Evolutionary conservation across 2,888 invertebrate species (phyloP), one percentile per base, ranked within the genome.

Genomic region (Dioctria linearis): DNA sequence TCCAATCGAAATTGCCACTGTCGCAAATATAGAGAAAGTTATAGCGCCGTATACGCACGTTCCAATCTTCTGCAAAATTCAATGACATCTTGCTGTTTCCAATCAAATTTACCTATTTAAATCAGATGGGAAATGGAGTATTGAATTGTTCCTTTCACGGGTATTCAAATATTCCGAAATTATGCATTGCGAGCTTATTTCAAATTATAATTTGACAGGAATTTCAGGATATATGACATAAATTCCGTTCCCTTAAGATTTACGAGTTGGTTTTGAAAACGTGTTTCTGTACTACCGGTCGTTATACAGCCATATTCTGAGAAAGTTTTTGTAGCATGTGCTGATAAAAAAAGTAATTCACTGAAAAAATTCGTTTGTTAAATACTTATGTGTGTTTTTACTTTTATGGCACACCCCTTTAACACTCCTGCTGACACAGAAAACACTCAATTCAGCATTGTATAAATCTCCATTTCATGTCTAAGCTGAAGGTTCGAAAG

Each of bases 401-500:
- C 46, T 79, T 79, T 80, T 69, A 81, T 80, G 79, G 75, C 43
- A 63, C 79, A 75, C 73, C 79, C 79, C 63, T 73, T 79, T 79
- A 43, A 78, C 75, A 67, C 67, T 39, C 73, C 3, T 3, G 73
- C 59, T 61, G 25, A 25, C 25, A 76, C 79, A 80, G 67, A 76
- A 79, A 69, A 79, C 59, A 81, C 42, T 79, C 81, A 81, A 81
- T 81, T 76, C 81, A 76, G 81, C 76, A 81, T 80, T 81, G 75
- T 80, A 81, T 81, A 81, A 81, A 81, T 81, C 81, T 81, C 81
- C 81, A 81, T 81, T 81, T 81, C 79, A 80, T 80, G 80, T 69
- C 67, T 69, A 49, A 73, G 79, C 79, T 57, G 76, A 80, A 49
- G 75, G 69, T 61, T 61, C 59, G 80, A 63, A 73, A 79, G 79